Base-by-base conservation (phyloP, 1,140 invertebrate species). In the Conus betulinus region DNA sequence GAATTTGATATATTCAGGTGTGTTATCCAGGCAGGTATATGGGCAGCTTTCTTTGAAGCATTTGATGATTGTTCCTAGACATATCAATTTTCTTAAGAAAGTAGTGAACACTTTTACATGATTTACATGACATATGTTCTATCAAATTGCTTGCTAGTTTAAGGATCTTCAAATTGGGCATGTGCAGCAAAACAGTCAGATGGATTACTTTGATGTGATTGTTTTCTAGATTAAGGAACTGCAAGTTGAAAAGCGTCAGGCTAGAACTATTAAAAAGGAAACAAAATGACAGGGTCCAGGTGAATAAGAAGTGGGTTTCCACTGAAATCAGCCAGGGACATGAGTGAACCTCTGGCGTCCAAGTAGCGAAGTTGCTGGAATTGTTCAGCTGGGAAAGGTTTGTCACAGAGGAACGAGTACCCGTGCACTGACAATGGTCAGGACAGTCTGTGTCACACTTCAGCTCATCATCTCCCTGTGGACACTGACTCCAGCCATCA, bases 401-500 rank as follows among this genome's bases (percentile, higher is more conserved):
- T 51, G 82, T 25, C 1, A 71, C 27, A 53, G 60, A 71, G 51
- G 52, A 83, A 55, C 74, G 81, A 60, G 71, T 88, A 51, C 74
- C 55, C 25, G 17, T 27, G 27, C 88, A 85, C 71, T 39, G 53
- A 67, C 88, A 88, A 55, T 63, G 55, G 5, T 85, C 63, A 39
- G 88, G 88, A 25, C 83, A 88, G 2, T 83, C 60, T 11, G 57
- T 39, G 67, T 88, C 39, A 67, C 88, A 88, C 17, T 85, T 39
- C 3, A 85, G 67, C 74, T 88, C 88, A 25, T 88, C 88, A 63
- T 88, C 88, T 23, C 84, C n/a, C 20, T 88, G 5, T 20, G 88
- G 88, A 55, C 88, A 88, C n/a, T 88, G 88, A 79, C 83, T 78
- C n/a, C 76, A 23, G 17, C 84, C 84, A 53, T 88, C 88, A 81